A percentile compares a stretch with the other conserved stretches of the same genome.
Conservation (phyloP, 2,888 invertebrate species). For the Lathronympha strigana region DNA sequence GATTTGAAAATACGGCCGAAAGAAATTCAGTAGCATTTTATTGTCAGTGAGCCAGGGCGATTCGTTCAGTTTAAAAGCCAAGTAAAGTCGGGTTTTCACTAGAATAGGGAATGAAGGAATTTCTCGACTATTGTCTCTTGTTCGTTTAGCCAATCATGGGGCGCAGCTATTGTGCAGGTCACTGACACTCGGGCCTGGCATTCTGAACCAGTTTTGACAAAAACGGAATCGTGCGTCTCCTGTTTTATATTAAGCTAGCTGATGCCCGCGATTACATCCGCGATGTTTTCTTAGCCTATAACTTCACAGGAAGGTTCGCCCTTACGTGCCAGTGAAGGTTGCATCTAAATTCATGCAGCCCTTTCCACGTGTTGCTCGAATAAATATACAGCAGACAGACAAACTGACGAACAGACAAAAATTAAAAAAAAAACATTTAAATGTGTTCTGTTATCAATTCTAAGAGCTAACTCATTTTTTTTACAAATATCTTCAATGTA, state of each 20-base stretch:
- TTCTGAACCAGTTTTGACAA: constrained; percentile 35
- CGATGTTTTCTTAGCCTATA: too few relatives aligned
- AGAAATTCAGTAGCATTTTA: constrained; percentile 65
- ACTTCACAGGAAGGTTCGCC: too few relatives aligned
- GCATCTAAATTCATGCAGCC: too few relatives aligned
- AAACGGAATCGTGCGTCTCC: constrained; percentile 29
- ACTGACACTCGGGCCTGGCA: constrained; percentile 38
- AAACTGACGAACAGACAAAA: too few relatives aligned
- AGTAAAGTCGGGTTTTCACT: constrained; percentile 62
- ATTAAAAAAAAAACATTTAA: too few relatives aligned
- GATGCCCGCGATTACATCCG: too few relatives aligned
- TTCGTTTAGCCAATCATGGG: constrained; percentile 37
- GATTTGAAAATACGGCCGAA: constrained; percentile 63
- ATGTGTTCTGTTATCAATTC: too few relatives aligned
- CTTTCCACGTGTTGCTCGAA: too few relatives aligned
- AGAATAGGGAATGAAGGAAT: constrained; percentile 40
- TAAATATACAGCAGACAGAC: too few relatives aligned
- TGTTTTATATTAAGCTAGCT: constrained; percentile 30
- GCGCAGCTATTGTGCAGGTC: constrained; percentile 46
- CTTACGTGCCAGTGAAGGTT: too few relatives aligned
- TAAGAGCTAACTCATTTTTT: too few relatives aligned
- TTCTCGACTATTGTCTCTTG: constrained; percentile 40
- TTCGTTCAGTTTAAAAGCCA: constrained; percentile 62
- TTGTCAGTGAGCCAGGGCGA: constrained; percentile 58
- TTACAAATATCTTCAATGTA: too few relatives aligned